Conservation (phyloP, 2,888 invertebrate genomes). For the Chloromyia formosa region DNA sequence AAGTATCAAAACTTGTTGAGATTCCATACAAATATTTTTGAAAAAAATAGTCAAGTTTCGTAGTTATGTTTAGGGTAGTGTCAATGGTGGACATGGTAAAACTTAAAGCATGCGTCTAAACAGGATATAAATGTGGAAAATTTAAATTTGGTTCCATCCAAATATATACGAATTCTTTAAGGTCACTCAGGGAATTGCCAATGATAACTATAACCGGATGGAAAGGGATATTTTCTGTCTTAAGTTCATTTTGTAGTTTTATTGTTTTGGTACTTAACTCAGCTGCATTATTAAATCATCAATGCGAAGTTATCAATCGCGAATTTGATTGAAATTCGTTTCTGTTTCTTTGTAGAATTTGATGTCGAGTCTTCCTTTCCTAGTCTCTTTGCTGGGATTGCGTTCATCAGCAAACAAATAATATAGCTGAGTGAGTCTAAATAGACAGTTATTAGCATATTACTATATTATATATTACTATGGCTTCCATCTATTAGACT, state of each 20-base stretch:
- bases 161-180: not conserved
- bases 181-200: not conserved
- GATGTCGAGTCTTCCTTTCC: too few species aligned
- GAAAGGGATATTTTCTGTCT: not conserved
- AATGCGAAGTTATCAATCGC: not conserved
- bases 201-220: not conserved
- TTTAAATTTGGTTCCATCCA: not conserved
- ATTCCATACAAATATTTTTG: slow-evolving; percentile 3
- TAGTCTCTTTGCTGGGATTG: too few species aligned
- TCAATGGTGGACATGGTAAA: not conserved
- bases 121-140: not conserved
- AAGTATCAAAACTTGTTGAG: not conserved
- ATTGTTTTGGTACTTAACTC: not conserved
- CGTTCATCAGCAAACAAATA: not conserved
- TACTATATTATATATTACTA: not conserved
- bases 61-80: not conserved
- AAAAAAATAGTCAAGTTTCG: not conserved
- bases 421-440: not conserved
- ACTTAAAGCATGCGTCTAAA: not conserved
- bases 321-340: not conserved
- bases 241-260: not conserved
- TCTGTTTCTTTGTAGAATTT: too few species aligned
- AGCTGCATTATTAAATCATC: not conserved
- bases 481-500: not conserved
- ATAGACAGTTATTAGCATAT: not conserved